Evolutionary conservation across 1,140 invertebrate genomes (phyloP), one percentile per base, ranked within the genome.

Genomic region (Anadara kagoshimensis): DNA sequence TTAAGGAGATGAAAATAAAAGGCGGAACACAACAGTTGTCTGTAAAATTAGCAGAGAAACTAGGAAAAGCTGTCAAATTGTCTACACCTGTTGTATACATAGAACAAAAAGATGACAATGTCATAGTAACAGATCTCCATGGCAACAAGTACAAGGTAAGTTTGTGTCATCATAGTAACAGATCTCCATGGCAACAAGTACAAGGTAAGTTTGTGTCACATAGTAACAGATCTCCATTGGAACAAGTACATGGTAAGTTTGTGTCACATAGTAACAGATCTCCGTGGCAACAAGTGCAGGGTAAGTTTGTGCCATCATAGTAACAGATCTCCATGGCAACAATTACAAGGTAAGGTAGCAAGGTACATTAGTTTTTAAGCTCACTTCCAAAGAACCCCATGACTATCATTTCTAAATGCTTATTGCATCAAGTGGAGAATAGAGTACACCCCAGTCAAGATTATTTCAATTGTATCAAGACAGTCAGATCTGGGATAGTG

Each of bases 91-190:
- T 62, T 22, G 41, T 20, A 12, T 12, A 1, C 11, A 62, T 62
- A 20, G 20, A 44, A 45, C 59, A 62, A 22, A 45, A 16, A 20
- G 59, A 63, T 7, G 12, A 22, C 26, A n/a, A 7, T 14, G 61
- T 49, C 14, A 8, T 22, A 14, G 18, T 63, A 16, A 47, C 45
- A 49, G 44, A 47, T 24, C 22, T 16, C 12, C 20, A 63, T 49
- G 61, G 61, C 16, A 63, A 49, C 1, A 47, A 10, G 26, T 63
- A 63, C 44, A 47, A 20, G 11, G 61, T 63, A 63, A 63, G 61
- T 24, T 14, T 22, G 14, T 18, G 47, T 4, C n/a, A 49, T 36
- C 29, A 8, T 22, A 14, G 18, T 63, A 16, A 47, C 45, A 49
- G 44, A 47, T 24, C 22, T 16, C 12, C 20, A 63, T 49, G 61